Evolutionary conservation across 2,797 vertebrate species (phyloP).

Genomic region (Sciaenops ocellatus): DNA sequence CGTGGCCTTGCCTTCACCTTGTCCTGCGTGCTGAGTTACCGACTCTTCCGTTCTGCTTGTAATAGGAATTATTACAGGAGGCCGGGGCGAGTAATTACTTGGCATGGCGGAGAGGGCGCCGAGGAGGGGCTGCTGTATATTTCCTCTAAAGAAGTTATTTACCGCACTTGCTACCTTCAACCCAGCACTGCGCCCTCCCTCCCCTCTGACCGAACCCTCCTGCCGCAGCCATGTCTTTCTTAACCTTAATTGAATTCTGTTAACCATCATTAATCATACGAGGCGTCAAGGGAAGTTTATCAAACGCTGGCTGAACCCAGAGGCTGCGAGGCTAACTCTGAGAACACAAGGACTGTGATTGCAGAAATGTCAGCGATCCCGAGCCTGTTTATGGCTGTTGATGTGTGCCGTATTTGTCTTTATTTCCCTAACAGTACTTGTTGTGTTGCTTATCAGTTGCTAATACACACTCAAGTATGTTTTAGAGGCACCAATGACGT

Average conservation of each 20-base stretch:
- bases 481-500: not conserved
- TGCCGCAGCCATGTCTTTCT: conserved; percentile 88
- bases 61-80: conserved; percentile 99
- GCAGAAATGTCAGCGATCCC: conserved; percentile 38
- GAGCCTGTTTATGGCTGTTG: conserved; percentile 11
- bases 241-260: conserved; percentile 95
- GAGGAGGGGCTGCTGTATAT: conserved; percentile 90
- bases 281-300: conserved; percentile 93
- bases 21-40: conserved; percentile 98
- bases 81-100: conserved; percentile 98
- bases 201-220: conserved; percentile 79
- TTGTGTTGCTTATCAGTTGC: not conserved
- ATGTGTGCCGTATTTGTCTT: conserved; percentile 12
- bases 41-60: conserved; percentile 99
- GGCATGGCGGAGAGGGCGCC: conserved; percentile 87
- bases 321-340: conserved; percentile 59
- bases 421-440: conserved; percentile 9
- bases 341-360: conserved; percentile 51
- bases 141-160: conserved; percentile 95
- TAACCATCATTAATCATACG: conserved; percentile 94
- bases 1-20: conserved; percentile 99
- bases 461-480: not conserved
- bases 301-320: conserved; percentile 82
- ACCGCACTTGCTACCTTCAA: conserved; percentile 86
- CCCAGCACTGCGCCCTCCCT: conserved; percentile 62